Evolutionary conservation across 2,888 invertebrate genomes (phyloP).

Genomic region (Trissolcus japonicus): DNA sequence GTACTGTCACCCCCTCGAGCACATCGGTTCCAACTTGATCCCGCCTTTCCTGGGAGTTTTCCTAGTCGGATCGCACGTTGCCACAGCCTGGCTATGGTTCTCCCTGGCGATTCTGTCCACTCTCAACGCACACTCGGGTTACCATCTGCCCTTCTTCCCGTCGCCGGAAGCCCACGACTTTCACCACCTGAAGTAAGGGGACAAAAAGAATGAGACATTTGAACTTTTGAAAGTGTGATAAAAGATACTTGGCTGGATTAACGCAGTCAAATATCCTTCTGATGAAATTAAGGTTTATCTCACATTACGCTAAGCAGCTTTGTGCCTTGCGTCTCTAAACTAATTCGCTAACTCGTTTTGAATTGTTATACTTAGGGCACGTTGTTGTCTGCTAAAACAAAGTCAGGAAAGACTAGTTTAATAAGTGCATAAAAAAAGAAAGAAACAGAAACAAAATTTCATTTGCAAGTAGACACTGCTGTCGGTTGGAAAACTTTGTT

Average conservation of each 20-base stretch:
- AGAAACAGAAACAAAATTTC: no score
- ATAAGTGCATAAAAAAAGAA: no score
- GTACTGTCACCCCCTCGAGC: slow-evolving; percentile 87
- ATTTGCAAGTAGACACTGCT: no score
- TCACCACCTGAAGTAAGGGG: slow-evolving; percentile 87
- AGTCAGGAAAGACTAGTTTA: no score
- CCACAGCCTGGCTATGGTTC: slow-evolving; percentile 88
- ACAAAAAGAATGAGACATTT: not conserved
- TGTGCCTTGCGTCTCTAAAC: slow-evolving; percentile 1
- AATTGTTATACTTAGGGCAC: no score
- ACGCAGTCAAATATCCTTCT: not conserved
- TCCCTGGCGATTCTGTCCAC: slow-evolving; percentile 86
- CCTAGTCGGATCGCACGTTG: slow-evolving; percentile 86
- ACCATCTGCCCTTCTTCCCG: slow-evolving; percentile 90
- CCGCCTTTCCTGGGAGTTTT: slow-evolving; percentile 87
- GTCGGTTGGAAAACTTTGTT: no score
- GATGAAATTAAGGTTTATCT: slow-evolving; percentile 1
- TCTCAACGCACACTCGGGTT: slow-evolving; percentile 89
- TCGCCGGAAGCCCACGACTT: slow-evolving; percentile 92
- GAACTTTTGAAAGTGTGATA: not conserved
- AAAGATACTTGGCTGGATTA: no score
- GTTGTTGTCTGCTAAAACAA: no score
- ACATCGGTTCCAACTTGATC: slow-evolving; percentile 86
- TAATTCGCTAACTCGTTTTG: slow-evolving; percentile 3
- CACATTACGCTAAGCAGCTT: not conserved